Evolutionary conservation across 2,113 vertebrate genomes (phyloP), one percentile per base, ranked within the genome.

Genomic region (Corythaeola cristata): DNA sequence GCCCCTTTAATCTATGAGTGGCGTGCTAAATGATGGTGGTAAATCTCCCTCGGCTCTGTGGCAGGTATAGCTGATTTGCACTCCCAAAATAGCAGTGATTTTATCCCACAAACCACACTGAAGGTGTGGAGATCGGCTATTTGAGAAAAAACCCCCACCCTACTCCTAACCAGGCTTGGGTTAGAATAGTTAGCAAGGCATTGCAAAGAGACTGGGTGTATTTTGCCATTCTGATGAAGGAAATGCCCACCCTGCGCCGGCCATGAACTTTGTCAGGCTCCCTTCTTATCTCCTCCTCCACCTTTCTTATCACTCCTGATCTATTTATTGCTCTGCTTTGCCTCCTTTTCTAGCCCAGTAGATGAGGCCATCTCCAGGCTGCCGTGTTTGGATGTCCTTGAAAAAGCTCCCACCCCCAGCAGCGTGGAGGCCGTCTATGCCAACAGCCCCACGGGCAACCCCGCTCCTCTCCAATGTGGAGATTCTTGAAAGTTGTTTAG

Each of bases 1-100:
- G 87, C 81, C 89, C 92, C 89, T 94, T 91, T 94, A 96, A 96
- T 95, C 92, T 96, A 81, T 9, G 89, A 94, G 63, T 55, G 47
- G 37, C 87, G 89, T 71, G 74, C 87, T 94, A 96, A 96, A 96
- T 56, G 94, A 91, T 2, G 8, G 84, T 30, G 37, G 47, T 97
- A 96, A 96, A 97, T 96, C 95, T 97, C 75, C 52, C 55, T 75
- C 0, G 2, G 50, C 28, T 83, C 55, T 1, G 0, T 69, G 77
- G 55, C 91, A 95, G 74, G 52, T 74, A 30, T n/a, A 69, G n/a
- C 88, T 93, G 91, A 89, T 85, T 85, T 91, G 84, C 78, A 56
- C 77, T 89, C 55, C 71, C 47, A 66, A 68, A 92, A 96, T 68
- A 60, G 47, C 77, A 71, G 21, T 74, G 84, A 88, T 89, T 95